phyloP scores from a whole-genome alignment of 2,888 invertebrate species.

The Endomychus coccineus region DNA sequence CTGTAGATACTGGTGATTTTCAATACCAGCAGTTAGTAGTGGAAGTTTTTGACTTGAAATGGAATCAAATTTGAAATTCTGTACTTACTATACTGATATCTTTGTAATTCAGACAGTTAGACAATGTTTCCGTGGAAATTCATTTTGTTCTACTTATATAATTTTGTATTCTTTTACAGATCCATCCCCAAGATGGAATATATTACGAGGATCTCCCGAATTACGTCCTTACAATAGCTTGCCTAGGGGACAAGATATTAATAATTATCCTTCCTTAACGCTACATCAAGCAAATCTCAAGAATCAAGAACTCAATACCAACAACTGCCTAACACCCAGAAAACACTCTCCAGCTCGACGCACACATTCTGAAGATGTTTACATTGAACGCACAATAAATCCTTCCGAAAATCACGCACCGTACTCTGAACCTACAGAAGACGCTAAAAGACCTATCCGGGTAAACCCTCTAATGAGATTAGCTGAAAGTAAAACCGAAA shows the following conservation, averaged over 20 bases:
- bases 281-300: conserved; percentile 26
- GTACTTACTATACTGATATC: no score
- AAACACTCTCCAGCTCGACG: conserved; percentile 30
- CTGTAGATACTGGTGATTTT: no score
- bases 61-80: no score
- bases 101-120: no score
- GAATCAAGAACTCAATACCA: conserved; percentile 14
- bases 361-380: conserved; percentile 39
- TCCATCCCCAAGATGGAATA: conserved; percentile 49
- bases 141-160: no score
- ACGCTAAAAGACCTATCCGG: conserved; percentile 25
- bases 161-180: conserved; percentile 36
- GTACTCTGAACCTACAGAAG: conserved; percentile 7
- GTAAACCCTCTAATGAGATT: conserved; percentile 38
- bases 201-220: conserved; percentile 48
- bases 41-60: no score
- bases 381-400: conserved; percentile 24
- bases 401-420: not conserved
- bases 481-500: conserved; percentile 26
- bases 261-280: conserved; percentile 39
- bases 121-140: no score
- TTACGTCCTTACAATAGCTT: conserved; percentile 54
- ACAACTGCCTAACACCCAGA: conserved; percentile 21
- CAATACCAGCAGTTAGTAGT: no score
- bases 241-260: conserved; percentile 49